Evolutionary conservation across 1,140 invertebrate genomes (phyloP).

Genomic region (Aphis gossypii): DNA sequence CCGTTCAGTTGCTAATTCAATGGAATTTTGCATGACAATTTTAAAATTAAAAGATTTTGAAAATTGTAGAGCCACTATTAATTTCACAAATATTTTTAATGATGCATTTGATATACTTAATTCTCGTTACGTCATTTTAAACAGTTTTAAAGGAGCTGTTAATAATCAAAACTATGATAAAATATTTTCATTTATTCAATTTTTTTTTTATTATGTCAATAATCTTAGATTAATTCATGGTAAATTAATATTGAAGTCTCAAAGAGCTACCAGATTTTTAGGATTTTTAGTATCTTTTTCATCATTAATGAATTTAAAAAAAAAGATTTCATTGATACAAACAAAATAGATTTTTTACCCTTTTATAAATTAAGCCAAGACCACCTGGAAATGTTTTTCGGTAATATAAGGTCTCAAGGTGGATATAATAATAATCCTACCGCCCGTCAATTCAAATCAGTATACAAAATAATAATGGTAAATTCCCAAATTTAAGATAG

Average conservation of each 20-base stretch:
- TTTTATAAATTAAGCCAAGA: not conserved
- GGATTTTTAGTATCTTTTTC: not conserved
- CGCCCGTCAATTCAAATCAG: not conserved
- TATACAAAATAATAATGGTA: not conserved
- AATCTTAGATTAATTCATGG: not conserved
- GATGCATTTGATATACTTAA: not conserved
- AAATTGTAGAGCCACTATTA: not conserved
- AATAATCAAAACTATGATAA: not conserved
- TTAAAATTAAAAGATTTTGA: not conserved
- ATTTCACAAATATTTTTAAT: not conserved
- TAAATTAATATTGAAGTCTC: not conserved
- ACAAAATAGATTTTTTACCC: not conserved
- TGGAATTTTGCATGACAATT: not conserved
- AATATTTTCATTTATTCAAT: slow-evolving; percentile 6
- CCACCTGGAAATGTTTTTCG: not conserved
- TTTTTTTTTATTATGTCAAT: not conserved
- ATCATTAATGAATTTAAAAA: not conserved
- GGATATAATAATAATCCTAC: not conserved
- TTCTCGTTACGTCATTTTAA: not conserved
- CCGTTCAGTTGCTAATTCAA: not conserved
- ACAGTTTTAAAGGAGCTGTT: not conserved
- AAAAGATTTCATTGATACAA: not conserved
- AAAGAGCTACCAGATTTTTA: not conserved
- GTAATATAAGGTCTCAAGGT: not conserved
- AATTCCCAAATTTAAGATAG: not conserved